Evolutionary conservation across 2,113 vertebrate genomes (phyloP).

Genomic region (Spea bombifrons): DNA sequence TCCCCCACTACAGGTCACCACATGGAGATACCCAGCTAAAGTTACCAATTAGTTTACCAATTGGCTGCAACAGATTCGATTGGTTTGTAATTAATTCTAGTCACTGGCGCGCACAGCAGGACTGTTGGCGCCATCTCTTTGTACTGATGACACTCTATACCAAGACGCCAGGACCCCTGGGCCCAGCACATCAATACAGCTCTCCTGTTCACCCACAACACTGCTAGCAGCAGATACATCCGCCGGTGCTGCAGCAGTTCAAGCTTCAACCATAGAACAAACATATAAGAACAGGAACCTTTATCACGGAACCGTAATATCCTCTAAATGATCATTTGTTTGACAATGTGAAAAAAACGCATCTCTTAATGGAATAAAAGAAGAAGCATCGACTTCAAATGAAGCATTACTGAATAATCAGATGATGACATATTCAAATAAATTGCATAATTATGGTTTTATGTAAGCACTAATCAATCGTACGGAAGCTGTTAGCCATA

Average conservation of each 20-base stretch:
- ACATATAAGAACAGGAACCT: conserved; percentile 67
- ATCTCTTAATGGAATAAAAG: too few relatives aligned
- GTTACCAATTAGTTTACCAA: conserved; percentile 97
- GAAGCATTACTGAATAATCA: too few relatives aligned
- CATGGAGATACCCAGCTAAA: conserved; percentile 83
- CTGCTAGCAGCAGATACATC: conserved; percentile 40
- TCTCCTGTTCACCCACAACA: conserved; percentile 60
- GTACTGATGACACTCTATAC: conserved; percentile 89
- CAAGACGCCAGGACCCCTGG: conserved; percentile 60
- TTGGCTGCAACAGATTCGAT: conserved; percentile 90
- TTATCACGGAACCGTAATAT: conserved; percentile 49
- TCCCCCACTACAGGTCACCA: conserved; percentile 67
- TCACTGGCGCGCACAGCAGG: conserved; percentile 81
- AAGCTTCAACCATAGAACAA: conserved; percentile 66
- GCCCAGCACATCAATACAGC: conserved; percentile 67
- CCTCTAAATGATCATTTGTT: conserved; percentile 60
- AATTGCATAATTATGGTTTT: too few relatives aligned
- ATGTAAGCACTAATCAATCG: too few relatives aligned
- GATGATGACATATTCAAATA: too few relatives aligned
- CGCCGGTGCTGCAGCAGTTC: conserved; percentile 56
- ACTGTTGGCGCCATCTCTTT: conserved; percentile 89
- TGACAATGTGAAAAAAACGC: conserved; percentile 67
- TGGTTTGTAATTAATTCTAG: conserved; percentile 90
- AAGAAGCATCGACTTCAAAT: too few relatives aligned
- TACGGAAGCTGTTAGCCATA: conserved; percentile 42